Evolutionary conservation across 2,888 invertebrate genomes (phyloP).

Genomic region (Bhutanitis thaidina): DNA sequence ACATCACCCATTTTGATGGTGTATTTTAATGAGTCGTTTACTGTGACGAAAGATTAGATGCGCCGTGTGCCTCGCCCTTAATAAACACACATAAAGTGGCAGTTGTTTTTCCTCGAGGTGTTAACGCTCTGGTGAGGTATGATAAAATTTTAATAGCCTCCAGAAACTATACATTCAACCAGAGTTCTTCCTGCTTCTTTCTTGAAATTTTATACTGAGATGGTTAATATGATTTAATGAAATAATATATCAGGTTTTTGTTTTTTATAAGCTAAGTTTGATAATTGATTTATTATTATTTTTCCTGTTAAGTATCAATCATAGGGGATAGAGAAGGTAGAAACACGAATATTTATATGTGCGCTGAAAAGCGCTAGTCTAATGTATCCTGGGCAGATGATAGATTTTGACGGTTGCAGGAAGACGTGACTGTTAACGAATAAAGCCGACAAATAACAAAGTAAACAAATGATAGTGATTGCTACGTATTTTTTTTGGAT

Average conservation of each 20-base stretch:
- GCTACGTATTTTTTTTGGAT: background rate
- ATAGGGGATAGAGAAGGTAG: too few species aligned
- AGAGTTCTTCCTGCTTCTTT: slow-evolving; percentile 23
- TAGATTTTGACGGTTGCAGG: background rate
- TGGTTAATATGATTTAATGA: too few species aligned
- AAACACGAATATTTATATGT: too few species aligned
- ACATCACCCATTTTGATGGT: slow-evolving; percentile 54
- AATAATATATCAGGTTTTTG: too few species aligned
- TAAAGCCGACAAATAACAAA: too few species aligned
- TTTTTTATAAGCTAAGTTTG: too few species aligned
- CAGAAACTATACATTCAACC: slow-evolving; percentile 16
- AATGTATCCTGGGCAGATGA: background rate
- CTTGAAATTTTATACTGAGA: too few species aligned
- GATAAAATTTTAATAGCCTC: slow-evolving; percentile 27
- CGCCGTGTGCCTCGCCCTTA: slow-evolving; percentile 31
- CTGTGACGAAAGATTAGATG: slow-evolving; percentile 49
- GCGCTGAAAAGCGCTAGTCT: too few species aligned
- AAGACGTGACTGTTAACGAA: too few species aligned
- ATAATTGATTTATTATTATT: too few species aligned
- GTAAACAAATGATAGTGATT: too few species aligned
- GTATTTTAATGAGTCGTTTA: slow-evolving; percentile 65
- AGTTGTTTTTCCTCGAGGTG: slow-evolving; percentile 33
- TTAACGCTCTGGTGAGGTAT: slow-evolving; percentile 30
- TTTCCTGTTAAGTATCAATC: too few species aligned
- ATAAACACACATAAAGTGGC: slow-evolving; percentile 31